Evolutionary conservation across 2,797 vertebrate genomes (phyloP).

Genomic region (Echeneis naucrates): DNA sequence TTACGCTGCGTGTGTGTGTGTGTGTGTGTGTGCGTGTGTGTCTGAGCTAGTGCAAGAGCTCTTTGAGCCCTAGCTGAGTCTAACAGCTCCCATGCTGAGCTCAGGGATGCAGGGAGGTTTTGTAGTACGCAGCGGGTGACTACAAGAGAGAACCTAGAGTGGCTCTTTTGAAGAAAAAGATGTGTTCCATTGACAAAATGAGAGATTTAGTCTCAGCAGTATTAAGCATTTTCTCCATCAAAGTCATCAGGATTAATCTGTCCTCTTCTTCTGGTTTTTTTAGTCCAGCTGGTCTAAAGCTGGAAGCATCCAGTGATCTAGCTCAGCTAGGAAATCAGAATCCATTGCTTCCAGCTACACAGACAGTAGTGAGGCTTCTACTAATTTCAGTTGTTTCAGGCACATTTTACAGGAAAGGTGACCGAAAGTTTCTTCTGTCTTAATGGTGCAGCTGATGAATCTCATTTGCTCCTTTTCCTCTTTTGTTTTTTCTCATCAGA

Average conservation of each 20-base stretch:
- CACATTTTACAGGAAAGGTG: not conserved
- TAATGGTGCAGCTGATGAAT: not conserved
- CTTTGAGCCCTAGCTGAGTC: conserved; percentile 58
- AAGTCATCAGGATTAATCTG: not conserved
- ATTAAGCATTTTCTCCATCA: not conserved
- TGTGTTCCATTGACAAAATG: conserved; percentile 28
- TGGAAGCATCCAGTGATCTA: not conserved
- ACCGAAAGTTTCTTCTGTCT: not conserved
- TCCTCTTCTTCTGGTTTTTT: not conserved
- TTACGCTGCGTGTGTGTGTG: conserved; percentile 19
- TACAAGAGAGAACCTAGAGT: conserved; percentile 29
- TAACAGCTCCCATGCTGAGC: conserved; percentile 54
- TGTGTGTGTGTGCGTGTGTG: conserved; percentile 5
- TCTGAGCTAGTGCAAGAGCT: conserved; percentile 24
- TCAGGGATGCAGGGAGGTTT: conserved; percentile 58
- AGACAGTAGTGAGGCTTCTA: not conserved
- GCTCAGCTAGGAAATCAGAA: not conserved
- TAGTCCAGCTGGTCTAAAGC: not conserved
- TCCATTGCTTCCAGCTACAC: not conserved
- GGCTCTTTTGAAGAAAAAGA: conserved; percentile 33
- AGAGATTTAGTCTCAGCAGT: not conserved
- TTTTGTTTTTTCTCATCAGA: conserved; percentile 75
- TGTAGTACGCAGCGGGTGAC: conserved; percentile 42
- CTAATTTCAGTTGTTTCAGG: not conserved
- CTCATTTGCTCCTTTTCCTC: not conserved